Base-by-base conservation (phyloP, 2,113 vertebrate genomes). In the Oryzias javanicus region DNA sequence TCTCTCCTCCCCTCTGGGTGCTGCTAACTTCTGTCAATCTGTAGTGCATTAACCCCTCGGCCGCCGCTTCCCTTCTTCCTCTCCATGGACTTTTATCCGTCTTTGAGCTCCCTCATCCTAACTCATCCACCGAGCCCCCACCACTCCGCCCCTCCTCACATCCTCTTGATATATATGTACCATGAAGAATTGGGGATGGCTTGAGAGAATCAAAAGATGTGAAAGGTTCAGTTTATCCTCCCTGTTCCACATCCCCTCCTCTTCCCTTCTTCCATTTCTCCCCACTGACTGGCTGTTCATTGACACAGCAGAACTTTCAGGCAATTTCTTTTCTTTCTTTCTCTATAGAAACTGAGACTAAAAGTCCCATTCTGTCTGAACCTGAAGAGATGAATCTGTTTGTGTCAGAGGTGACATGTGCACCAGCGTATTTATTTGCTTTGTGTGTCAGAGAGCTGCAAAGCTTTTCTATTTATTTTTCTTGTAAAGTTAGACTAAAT, bases 1-100 rank as follows among this genome's bases (percentile, higher is more conserved):
- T 53, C 80, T 76, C 72, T 75, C 78, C 70, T 79, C 78, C 86
- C 86, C 86, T 90, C 79, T 89, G 86, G 85, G 85, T 91, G 85
- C 88, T 82, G 77, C 86, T 78, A 77, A 88, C 83, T 87, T 87
- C 83, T 84, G 86, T 91, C 86, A 83, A 88, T 91, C 90, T 91
- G 90, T 75, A 84, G 84, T 84, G 86, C 86, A 91, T 91, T 89
- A 92, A 91, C 87, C 88, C 86, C 79, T 90, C 78, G 70, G 45
- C 84, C 60, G 60, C 88, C 84, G 74, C 70, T 71, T 67, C 70
- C 74, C 71, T 67, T 64, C 72, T 72, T 76, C 54, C 55, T 41
- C 71, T 74, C 47, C 79, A 69, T 74, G 72, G 74, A 77, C 64
- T 81, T 74, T 78, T 79, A 79, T 76, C 86, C 68, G 51, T 64